These are phyloP conservation scores for Orycteropus afer DNA, from an alignment of 2,113 vertebrate species.

Conservation along the genomic window DNA sequence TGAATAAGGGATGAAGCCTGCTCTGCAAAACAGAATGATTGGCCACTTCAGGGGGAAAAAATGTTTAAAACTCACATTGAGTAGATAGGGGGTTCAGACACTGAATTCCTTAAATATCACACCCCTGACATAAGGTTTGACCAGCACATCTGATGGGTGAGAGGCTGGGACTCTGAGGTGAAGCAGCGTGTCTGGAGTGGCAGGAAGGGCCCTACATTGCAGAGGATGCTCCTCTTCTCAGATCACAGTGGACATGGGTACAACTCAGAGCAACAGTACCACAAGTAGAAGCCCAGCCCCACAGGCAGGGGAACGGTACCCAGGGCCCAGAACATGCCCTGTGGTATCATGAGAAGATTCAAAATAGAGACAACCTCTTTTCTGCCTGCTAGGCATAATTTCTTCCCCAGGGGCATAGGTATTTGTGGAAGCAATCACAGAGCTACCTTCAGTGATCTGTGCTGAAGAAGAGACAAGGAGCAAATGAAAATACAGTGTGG, in stretches of 20 bases:
- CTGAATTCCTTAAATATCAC: not conserved
- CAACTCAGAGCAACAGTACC: not conserved
- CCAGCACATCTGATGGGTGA: rapidly evolving
- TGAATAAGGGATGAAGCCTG: rapidly evolving
- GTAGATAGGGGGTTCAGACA: rapidly evolving
- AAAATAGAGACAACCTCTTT: not conserved
- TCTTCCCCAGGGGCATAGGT: rapidly evolving
- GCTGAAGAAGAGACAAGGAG: rapidly evolving
- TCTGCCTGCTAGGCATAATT: rapidly evolving
- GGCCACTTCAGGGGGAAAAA: not conserved
- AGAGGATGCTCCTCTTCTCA: not conserved
- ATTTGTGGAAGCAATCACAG: not conserved
- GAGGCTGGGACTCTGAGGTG: not conserved
- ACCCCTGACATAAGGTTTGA: rapidly evolving
- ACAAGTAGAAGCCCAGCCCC: rapidly evolving
- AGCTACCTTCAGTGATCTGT: rapidly evolving
- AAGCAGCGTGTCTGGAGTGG: rapidly evolving
- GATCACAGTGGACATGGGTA: rapidly evolving
- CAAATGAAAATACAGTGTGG: not conserved
- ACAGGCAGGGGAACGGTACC: not conserved
- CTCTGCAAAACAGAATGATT: rapidly evolving
- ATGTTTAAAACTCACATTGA: not conserved
- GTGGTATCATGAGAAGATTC: rapidly evolving
- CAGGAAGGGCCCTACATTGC: rapidly evolving
- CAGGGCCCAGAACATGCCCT: rapidly evolving